Evolutionary conservation across 2,113 vertebrate genomes (phyloP).

Genomic region (Esox niger): DNA sequence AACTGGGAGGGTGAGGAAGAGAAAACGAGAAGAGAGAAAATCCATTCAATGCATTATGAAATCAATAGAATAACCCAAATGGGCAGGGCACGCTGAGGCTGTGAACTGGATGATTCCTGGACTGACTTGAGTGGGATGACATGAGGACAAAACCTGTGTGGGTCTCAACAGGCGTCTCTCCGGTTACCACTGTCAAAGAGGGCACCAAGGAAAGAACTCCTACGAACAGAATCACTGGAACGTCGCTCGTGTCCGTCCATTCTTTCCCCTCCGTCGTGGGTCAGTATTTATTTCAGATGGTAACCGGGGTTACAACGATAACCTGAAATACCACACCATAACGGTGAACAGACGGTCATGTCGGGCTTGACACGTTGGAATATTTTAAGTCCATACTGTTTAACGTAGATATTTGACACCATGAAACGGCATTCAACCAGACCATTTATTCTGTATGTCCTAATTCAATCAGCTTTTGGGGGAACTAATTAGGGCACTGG

Average conservation of each 20-base stretch:
- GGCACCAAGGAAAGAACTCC: too few relatives aligned
- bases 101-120: too few relatives aligned
- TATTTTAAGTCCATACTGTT: background rate
- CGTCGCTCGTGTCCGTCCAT: background rate
- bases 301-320: background rate
- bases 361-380: background rate
- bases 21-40: too few relatives aligned
- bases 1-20: too few relatives aligned
- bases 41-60: too few relatives aligned
- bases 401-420: background rate
- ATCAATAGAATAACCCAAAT: too few relatives aligned
- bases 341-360: background rate
- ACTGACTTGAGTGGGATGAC: too few relatives aligned
- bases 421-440: background rate
- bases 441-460: background rate
- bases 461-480: background rate
- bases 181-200: too few relatives aligned
- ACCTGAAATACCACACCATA: background rate
- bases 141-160: too few relatives aligned
- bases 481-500: background rate
- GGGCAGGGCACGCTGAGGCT: too few relatives aligned
- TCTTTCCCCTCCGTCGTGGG: background rate
- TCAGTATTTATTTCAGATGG: background rate
- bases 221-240: background rate
- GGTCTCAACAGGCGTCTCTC: too few relatives aligned